Percentiles rank a stretch among this genome's conserved stretches.
phyloP scores from a whole-genome alignment of 1,140 invertebrate genomes.

The Leguminivora glycinivorella region DNA sequence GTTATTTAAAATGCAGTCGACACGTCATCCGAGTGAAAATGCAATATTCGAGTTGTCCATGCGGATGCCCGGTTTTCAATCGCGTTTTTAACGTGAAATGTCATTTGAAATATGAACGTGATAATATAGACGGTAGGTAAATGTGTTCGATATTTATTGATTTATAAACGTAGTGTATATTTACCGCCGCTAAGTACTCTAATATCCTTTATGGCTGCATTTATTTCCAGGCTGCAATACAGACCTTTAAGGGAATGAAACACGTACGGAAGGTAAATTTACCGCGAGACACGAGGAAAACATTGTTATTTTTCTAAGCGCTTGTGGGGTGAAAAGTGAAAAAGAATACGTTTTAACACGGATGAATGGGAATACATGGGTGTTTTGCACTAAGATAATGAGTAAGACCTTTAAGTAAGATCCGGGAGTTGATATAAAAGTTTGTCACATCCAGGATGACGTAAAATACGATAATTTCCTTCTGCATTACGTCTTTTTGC shows the following conservation, averaged over 20 bases:
- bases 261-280: constrained; percentile 23
- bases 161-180: constrained; percentile 7
- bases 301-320: constrained; percentile 25
- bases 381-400: constrained; percentile 15
- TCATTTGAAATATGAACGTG: constrained; percentile 37
- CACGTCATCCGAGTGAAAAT: constrained; percentile 70
- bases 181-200: neutral
- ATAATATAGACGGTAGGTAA: constrained; percentile 34
- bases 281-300: constrained; percentile 20
- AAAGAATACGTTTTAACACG: constrained; percentile 7
- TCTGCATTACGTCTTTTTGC: neutral
- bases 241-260: constrained; percentile 25
- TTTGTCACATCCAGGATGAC: neutral
- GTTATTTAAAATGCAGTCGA: constrained; percentile 75
- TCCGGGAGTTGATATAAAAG: neutral
- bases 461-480: neutral
- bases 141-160: constrained; percentile 29
- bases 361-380: constrained; percentile 5
- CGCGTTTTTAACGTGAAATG: constrained; percentile 43
- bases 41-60: constrained; percentile 71
- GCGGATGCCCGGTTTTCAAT: constrained; percentile 67
- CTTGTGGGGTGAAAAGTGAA: neutral
- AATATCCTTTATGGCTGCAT: neutral
- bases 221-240: constrained; percentile 20
- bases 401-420: neutral